Evolutionary conservation across 1,140 invertebrate species (phyloP).

Genomic region (Vollenhovia emeryi): DNA sequence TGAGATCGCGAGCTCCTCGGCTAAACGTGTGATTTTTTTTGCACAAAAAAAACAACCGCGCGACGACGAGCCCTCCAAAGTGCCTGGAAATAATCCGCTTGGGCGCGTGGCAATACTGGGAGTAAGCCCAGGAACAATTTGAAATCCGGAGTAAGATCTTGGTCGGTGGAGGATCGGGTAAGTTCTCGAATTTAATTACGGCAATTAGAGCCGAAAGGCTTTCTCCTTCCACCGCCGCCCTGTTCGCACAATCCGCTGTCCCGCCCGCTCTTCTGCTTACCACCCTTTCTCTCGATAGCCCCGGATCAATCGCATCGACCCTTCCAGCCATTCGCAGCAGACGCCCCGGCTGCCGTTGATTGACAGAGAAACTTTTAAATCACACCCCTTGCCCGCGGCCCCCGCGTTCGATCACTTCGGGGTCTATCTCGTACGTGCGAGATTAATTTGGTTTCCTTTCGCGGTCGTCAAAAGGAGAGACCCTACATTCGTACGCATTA

Average conservation of each 20-base stretch:
- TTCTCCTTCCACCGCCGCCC: constrained; percentile 61
- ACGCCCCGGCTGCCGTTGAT: constrained; percentile 73
- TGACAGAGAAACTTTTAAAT: constrained; percentile 80
- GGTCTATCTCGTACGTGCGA: not conserved
- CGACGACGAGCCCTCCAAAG: constrained; percentile 31
- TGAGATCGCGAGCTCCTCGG: not conserved
- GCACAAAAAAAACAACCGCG: constrained; percentile 27
- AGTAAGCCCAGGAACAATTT: constrained; percentile 52
- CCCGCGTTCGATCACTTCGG: constrained; percentile 28
- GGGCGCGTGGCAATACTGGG: constrained; percentile 50
- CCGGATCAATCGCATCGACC: constrained; percentile 75
- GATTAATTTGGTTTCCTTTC: constrained; percentile 37
- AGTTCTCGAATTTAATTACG: constrained; percentile 83
- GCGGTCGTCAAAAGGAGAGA: not conserved
- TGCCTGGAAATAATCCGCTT: constrained; percentile 68
- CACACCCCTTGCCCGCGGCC: constrained; percentile 40
- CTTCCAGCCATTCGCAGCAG: constrained; percentile 75
- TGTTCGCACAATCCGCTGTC: constrained; percentile 32
- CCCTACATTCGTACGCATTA: not conserved
- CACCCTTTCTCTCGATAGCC: constrained; percentile 55
- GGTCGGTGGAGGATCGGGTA: constrained; percentile 74
- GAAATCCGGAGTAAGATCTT: constrained; percentile 72
- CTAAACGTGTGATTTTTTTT: constrained; percentile 54
- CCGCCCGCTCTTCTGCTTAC: constrained; percentile 33
- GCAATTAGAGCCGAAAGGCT: constrained; percentile 81